Conservation (phyloP, 1,140 invertebrate genomes). For the Caenorhabditis latens region DNA sequence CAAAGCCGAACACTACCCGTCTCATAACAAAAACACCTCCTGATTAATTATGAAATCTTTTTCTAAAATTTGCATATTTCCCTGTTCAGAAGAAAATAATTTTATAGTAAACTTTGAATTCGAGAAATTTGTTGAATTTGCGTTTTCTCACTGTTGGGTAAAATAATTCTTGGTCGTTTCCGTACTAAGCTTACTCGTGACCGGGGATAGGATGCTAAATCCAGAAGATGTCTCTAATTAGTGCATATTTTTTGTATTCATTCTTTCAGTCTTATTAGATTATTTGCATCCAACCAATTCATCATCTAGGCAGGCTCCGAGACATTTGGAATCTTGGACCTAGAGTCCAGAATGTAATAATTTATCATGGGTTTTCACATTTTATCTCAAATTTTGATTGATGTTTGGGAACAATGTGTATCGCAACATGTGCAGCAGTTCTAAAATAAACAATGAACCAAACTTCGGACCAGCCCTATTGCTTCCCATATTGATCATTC, state of each 20-base stretch:
- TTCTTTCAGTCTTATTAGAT: constrained; percentile 18
- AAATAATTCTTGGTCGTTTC: constrained; percentile 36
- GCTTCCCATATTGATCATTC: no score
- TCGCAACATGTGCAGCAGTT: background rate
- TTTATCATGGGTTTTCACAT: background rate
- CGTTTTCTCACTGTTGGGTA: background rate
- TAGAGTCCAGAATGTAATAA: background rate
- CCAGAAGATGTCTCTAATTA: constrained; percentile 9
- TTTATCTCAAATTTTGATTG: constrained; percentile 1
- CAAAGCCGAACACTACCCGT: background rate
- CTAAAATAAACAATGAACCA: background rate
- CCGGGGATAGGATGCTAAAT: background rate
- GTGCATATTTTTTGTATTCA: constrained; percentile 6
- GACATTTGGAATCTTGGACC: background rate
- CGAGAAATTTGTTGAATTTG: background rate
- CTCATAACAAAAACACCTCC: background rate
- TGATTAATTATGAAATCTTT: background rate
- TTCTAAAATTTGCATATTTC: background rate
- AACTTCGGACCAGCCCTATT: background rate
- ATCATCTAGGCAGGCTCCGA: background rate
- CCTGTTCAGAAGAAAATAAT: background rate
- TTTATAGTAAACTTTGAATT: no score
- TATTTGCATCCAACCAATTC: constrained; percentile 11
- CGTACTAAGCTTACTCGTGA: background rate
- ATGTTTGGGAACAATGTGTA: constrained; percentile 9